Conservation (phyloP, 2,797 vertebrate genomes). For the Rhodeus uyekii region DNA sequence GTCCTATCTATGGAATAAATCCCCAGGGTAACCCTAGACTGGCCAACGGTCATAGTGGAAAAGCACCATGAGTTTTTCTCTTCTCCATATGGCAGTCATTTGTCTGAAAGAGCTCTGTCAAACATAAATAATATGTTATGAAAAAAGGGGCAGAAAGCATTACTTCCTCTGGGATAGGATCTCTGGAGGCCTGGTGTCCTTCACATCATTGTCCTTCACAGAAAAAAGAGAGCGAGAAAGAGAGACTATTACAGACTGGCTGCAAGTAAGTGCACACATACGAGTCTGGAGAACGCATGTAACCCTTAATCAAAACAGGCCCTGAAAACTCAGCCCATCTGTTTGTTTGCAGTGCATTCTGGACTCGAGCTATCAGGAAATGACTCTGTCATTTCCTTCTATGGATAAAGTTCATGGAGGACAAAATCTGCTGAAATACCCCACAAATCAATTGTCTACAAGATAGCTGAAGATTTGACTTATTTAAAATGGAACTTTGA, state of each 20-base stretch:
- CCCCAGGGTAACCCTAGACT: conserved; percentile 7
- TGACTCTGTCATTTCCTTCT: too few species aligned
- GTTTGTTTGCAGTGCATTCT: conserved; percentile 51
- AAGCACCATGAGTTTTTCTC: conserved; percentile 49
- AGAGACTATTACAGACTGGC: conserved; percentile 40
- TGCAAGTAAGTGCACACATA: conserved; percentile 48
- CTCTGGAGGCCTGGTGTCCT: conserved; percentile 78
- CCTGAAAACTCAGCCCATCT: conserved; percentile 59
- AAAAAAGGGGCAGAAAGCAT: conserved; percentile 67
- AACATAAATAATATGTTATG: conserved; percentile 82
- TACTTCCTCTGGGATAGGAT: conserved; percentile 77
- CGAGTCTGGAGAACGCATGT: conserved; percentile 58
- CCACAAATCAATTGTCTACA: conserved; percentile 23
- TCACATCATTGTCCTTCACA: conserved; percentile 59
- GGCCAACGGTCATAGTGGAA: conserved; percentile 38
- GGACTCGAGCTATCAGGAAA: conserved; percentile 52
- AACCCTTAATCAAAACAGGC: conserved; percentile 55
- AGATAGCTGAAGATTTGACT: not conserved
- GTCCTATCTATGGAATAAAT: conserved; percentile 39
- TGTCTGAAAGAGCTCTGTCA: conserved; percentile 74
- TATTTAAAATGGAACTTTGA: not conserved
- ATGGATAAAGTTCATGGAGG: too few species aligned
- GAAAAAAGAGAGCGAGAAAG: conserved; percentile 43
- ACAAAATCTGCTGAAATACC: not conserved
- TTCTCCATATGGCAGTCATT: conserved; percentile 82